Conservation (phyloP, 2,113 vertebrate species). For the Etheostoma spectabile region DNA sequence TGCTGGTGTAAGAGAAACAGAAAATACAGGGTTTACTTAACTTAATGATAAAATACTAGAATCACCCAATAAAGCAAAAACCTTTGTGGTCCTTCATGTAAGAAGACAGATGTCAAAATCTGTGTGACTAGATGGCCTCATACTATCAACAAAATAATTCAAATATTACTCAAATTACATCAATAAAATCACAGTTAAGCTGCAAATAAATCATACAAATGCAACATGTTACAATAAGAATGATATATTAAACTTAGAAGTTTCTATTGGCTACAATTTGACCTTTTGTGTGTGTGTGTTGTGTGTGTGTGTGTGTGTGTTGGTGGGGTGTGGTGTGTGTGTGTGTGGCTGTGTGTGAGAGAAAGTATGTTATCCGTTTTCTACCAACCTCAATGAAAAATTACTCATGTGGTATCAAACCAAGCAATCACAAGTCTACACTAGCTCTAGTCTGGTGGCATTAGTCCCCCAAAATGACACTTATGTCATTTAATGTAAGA, state of each 20-base stretch:
- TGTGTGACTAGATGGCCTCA: neutral
- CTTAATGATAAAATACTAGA: neutral
- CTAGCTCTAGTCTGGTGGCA: neutral
- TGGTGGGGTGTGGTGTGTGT: neutral
- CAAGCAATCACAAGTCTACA: neutral
- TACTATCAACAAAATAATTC: neutral
- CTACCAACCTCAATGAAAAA: neutral
- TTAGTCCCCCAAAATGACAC: neutral
- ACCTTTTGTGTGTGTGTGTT: neutral
- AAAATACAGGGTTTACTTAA: neutral
- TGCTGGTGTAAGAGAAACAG: slow-evolving; percentile 40
- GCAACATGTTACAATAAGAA: neutral
- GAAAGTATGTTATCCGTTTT: neutral
- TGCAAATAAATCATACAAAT: neutral
- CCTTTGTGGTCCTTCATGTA: neutral
- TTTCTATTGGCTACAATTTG: neutral
- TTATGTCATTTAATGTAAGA: too few relatives aligned
- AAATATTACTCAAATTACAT: neutral
- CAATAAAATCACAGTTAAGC: neutral
- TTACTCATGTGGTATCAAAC: neutral
- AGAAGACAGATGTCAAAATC: neutral
- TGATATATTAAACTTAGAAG: neutral
- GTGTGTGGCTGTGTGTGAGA: too few relatives aligned
- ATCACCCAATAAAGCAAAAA: neutral
- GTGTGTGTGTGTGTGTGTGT: neutral